A percentile compares a stretch with the other conserved stretches of the same genome.
Evolutionary conservation across 2,888 invertebrate species (phyloP).

Genomic region (Drosophila anomalipes): DNA sequence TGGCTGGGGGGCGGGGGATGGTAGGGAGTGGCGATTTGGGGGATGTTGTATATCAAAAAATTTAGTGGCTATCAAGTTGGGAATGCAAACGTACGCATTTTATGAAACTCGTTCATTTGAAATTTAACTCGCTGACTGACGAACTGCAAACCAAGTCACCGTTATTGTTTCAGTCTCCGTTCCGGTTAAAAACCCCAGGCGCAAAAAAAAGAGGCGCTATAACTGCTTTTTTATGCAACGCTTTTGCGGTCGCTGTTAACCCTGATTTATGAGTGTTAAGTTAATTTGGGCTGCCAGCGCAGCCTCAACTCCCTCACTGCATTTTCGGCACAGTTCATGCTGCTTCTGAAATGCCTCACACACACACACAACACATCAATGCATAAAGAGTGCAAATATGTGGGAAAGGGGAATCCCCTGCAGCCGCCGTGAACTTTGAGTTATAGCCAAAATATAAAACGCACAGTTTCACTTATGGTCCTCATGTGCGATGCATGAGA

Average conservation of each 20-base stretch:
- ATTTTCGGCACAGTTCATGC: conserved; percentile 47
- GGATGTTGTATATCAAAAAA: conserved; percentile 21
- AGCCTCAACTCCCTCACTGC: conserved; percentile 18
- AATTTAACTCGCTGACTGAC: conserved; percentile 39
- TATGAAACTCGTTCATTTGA: conserved; percentile 69
- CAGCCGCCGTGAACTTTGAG: conserved; percentile 50
- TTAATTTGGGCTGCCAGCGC: conserved; percentile 69
- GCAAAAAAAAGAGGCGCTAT: conserved; percentile 51
- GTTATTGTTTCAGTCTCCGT: conserved; percentile 20
- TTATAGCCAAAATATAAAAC: conserved; percentile 63
- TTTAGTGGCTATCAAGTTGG: conserved; percentile 60
- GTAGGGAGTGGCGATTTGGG: neutral
- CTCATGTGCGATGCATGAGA: conserved; percentile 39
- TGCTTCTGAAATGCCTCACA: conserved; percentile 40
- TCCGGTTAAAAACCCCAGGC: conserved; percentile 5
- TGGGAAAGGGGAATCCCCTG: conserved; percentile 11
- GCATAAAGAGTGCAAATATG: conserved; percentile 28
- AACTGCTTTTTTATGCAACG: conserved; percentile 76
- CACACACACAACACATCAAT: conserved; percentile 5
- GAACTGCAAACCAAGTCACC: conserved; percentile 10
- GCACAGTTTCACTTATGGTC: conserved; percentile 55
- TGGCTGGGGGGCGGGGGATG: neutral
- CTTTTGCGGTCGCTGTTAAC: conserved; percentile 76
- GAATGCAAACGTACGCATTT: conserved; percentile 65
- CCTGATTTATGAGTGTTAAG: conserved; percentile 78